Percentiles rank a stretch among this genome's conserved stretches.
Conservation (phyloP, 1,140 invertebrate species). For the Pinna nobilis region DNA sequence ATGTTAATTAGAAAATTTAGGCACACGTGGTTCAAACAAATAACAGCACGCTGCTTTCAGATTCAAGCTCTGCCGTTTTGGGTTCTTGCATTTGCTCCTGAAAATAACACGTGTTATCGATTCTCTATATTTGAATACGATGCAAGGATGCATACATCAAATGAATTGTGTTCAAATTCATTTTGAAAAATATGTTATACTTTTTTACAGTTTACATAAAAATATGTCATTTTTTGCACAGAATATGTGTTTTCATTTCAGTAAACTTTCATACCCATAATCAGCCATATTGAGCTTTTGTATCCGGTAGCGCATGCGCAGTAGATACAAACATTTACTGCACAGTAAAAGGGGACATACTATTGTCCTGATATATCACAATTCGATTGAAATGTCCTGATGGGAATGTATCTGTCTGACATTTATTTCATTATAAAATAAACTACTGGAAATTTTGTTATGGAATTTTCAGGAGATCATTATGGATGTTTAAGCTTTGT, state of each 20-base stretch:
- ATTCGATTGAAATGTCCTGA: no score
- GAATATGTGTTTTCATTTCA: constrained; percentile 2
- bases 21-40: no score
- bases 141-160: not conserved
- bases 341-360: not conserved
- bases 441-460: no score
- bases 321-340: not conserved
- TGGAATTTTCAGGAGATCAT: no score
- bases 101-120: constrained; percentile 13
- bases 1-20: no score
- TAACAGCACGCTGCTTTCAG: no score
- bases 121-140: not conserved
- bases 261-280: constrained; percentile 15
- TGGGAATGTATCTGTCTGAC: no score
- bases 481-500: no score
- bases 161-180: not conserved
- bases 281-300: constrained; percentile 26
- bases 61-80: no score
- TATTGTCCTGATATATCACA: no score
- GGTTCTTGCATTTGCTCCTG: no score
- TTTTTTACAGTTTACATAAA: not conserved
- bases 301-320: constrained; percentile 10
- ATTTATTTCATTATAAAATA: no score
- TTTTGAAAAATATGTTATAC: constrained; percentile 2
- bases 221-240: not conserved